Conservation (phyloP, 2,113 vertebrate species). For the Dolichotis patagonum region DNA sequence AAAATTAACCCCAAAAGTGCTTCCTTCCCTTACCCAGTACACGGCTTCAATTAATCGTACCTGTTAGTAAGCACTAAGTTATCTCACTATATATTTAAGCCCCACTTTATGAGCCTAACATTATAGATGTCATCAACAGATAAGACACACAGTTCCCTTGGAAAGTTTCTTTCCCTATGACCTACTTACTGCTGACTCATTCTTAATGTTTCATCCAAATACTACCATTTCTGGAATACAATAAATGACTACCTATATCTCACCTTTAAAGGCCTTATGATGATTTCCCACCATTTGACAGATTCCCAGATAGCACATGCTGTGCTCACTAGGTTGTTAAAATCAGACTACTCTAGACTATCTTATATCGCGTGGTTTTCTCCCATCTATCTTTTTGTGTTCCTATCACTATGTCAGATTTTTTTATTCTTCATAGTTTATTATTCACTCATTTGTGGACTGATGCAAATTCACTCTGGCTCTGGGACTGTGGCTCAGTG, state of each 20-base stretch:
- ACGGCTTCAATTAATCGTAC: neutral
- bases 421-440: neutral
- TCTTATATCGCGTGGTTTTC: neutral
- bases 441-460: neutral
- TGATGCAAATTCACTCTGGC: constrained; percentile 16
- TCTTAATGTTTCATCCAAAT: neutral
- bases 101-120: neutral
- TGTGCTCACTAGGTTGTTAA: neutral
- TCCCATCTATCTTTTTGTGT: constrained; percentile 4
- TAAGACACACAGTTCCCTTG: neutral
- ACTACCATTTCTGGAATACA: neutral
- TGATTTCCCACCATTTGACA: neutral
- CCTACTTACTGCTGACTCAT: neutral
- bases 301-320: neutral
- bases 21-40: neutral
- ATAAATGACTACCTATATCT: neutral
- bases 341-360: neutral
- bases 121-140: neutral
- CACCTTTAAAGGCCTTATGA: neutral
- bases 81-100: neutral
- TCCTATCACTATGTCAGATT: neutral
- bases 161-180: neutral
- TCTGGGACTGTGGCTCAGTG: neutral
- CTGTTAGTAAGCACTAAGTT: neutral
- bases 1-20: neutral